A percentile compares a stretch with the other conserved stretches of the same genome.
These are phyloP conservation scores for Frankliniella intonsa DNA, from an alignment of 2,888 invertebrate genomes.

Conservation along the genomic window DNA sequence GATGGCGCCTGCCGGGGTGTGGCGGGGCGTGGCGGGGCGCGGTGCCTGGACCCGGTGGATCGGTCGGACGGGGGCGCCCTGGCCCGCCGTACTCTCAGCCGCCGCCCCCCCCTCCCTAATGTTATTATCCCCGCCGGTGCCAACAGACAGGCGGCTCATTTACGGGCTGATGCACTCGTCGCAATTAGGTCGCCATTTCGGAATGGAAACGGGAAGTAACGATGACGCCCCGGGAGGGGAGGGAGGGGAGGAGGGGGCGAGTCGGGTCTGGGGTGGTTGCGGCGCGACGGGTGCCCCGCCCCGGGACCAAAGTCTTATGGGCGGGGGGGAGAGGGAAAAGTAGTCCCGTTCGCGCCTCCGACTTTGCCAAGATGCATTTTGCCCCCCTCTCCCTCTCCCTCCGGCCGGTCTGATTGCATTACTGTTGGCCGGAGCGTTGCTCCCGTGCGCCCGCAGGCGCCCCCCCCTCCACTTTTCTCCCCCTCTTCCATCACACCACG, in stretches of 20 bases:
- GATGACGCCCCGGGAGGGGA: neutral
- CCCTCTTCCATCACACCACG: neutral
- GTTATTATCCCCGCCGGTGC: no score
- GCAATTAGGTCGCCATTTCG: neutral
- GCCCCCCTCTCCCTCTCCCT: neutral
- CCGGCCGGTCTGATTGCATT: slow-evolving; percentile 13
- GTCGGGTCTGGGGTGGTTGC: no score
- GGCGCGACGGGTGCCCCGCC: no score
- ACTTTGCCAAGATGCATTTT: slow-evolving; percentile 13
- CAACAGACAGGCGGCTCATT: no score
- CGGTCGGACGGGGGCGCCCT: no score
- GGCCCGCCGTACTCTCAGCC: no score
- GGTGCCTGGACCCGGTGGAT: no score
- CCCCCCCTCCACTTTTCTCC: neutral
- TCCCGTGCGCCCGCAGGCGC: neutral
- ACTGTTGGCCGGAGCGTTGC: neutral
- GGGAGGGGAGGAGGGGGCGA: no score
- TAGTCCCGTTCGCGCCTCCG: neutral
- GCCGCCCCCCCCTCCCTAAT: no score
- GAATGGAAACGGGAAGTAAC: no score
- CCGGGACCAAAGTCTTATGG: neutral
- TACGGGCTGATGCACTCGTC: neutral
- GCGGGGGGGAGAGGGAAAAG: neutral
- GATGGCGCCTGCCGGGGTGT: no score
- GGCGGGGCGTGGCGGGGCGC: no score